Evolutionary conservation across 2,888 invertebrate species (phyloP), one percentile per base, ranked within the genome.

Genomic region (Tenthredo distinguenda): DNA sequence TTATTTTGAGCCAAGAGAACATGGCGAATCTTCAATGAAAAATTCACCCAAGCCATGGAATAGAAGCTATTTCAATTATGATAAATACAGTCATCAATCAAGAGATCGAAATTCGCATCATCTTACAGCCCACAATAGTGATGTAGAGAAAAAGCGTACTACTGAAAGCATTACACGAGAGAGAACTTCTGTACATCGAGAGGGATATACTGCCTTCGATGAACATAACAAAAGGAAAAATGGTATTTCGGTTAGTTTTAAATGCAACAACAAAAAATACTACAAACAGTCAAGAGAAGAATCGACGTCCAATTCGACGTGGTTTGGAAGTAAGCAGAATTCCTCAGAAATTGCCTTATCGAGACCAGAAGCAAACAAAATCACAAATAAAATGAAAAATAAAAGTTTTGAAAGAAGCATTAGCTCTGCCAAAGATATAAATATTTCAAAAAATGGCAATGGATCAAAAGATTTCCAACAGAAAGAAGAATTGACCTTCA

Each of bases 41-140:
- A 74, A 85, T 31, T 85, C 65, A 50, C 37, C 43, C 18, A 71
- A 83, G 9, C 50, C 68, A 15, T 65, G 85, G 74, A 62, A 85
- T 47, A 77, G 47, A 10, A 79, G 50, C 43, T 65, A 21, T 15
- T 81, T 40, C n/a, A 62, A n/a, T 21, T 65, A 37, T 7, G 34
- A 34, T 40, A 79, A 85, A 58, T 68, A 68, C 40, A 40, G 21
- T 65, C 85, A 58, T 43, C 43, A 65, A 26, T 47, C 76, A 31
- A 76, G 85, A 47, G 85, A 85, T 65, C n/a, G 77, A 31, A 37
- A 47, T 62, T 79, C 37, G 18, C 65, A 79, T 55, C 47, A 85
- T 85, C 79, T 58, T 76, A 26, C 47, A 50, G 21, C 43, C 9
- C 26, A 47, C 34, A 77, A 9, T 65, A 31, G 21, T 47, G 76